Evolutionary conservation across 1,140 invertebrate species (phyloP).

Genomic region (Harlomillsia oculata): DNA sequence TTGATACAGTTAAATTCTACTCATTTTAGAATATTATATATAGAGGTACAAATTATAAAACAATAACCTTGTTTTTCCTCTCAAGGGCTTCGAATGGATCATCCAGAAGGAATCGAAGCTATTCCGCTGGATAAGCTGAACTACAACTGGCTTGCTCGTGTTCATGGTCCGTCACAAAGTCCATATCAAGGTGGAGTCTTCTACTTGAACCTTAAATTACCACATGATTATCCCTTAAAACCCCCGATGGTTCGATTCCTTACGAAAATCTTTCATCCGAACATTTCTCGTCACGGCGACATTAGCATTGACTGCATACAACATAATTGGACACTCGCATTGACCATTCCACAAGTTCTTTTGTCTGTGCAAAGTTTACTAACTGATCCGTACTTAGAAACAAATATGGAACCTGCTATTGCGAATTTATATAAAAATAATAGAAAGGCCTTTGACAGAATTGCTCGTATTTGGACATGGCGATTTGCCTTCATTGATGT

Average conservation of each 20-base stretch:
- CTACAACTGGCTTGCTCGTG: slow-evolving; percentile 84
- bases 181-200: slow-evolving; percentile 91
- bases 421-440: slow-evolving; percentile 70
- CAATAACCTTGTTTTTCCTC: not conserved
- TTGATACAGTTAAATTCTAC: not conserved
- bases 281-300: slow-evolving; percentile 90
- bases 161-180: slow-evolving; percentile 76
- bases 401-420: slow-evolving; percentile 75
- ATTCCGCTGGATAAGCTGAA: slow-evolving; percentile 68
- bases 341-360: slow-evolving; percentile 82
- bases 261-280: slow-evolving; percentile 87
- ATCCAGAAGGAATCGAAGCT: slow-evolving; percentile 81
- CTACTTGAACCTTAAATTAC: slow-evolving; percentile 82
- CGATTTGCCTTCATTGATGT: slow-evolving; percentile 85
- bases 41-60: not conserved
- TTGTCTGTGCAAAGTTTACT: slow-evolving; percentile 83
- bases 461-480: slow-evolving; percentile 81
- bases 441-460: slow-evolving; percentile 62
- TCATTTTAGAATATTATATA: not conserved
- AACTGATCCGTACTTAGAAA: slow-evolving; percentile 67
- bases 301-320: slow-evolving; percentile 91
- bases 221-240: slow-evolving; percentile 74
- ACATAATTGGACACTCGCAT: slow-evolving; percentile 87
- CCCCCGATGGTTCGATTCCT: slow-evolving; percentile 81
- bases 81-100: slow-evolving; percentile 59